Conservation (phyloP, 2,888 invertebrate genomes). For the Amiota minor region DNA sequence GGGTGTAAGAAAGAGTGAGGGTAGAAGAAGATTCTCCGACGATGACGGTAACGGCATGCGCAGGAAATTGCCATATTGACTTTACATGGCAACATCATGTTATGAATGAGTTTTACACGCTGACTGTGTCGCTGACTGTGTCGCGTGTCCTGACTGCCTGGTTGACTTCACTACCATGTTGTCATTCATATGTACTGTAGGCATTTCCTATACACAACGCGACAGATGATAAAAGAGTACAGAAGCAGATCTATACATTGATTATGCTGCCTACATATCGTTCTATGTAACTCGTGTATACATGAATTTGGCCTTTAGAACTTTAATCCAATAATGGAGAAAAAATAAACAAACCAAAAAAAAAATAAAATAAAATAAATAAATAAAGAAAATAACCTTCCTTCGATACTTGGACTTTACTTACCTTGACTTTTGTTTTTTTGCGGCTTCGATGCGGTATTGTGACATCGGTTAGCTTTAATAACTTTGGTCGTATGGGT, state of each 20-base stretch:
- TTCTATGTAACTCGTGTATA: too few relatives aligned
- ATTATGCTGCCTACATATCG: background rate
- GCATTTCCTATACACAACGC: background rate
- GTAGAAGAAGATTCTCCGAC: background rate
- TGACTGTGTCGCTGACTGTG: background rate
- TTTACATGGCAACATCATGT: too few relatives aligned
- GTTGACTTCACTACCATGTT: conserved; percentile 10
- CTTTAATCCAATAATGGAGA: conserved; percentile 9
- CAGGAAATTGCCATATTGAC: too few relatives aligned
- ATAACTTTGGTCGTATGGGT: conserved; percentile 70
- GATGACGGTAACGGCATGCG: too few relatives aligned
- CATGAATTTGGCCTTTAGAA: background rate
- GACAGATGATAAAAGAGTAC: background rate
- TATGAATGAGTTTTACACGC: background rate
- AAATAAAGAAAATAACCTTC: too few relatives aligned
- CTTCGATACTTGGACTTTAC: conserved; percentile 35
- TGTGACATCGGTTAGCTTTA: conserved; percentile 71
- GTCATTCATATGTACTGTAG: conserved; percentile 1
- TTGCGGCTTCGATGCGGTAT: conserved; percentile 72
- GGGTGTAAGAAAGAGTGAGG: background rate
- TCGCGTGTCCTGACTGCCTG: background rate
- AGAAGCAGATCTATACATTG: background rate
- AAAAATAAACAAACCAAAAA: conserved; percentile 3
- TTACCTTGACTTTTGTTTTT: conserved; percentile 73
- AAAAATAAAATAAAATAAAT: too few relatives aligned